phyloP scores from a whole-genome alignment of 2,888 invertebrate species.

The Platerodrilus igneus region DNA sequence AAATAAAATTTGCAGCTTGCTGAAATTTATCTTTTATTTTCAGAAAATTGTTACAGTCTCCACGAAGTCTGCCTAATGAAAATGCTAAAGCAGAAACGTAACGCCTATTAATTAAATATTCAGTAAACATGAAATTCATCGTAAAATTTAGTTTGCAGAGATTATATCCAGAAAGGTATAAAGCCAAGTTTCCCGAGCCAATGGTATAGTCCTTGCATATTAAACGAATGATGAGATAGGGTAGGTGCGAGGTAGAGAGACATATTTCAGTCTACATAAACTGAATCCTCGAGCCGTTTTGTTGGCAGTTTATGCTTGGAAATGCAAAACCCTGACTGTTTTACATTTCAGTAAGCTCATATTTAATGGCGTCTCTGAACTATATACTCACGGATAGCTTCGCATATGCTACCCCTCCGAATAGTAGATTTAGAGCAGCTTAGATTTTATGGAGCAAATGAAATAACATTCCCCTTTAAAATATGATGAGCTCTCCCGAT shows the following conservation, averaged over 20 bases:
- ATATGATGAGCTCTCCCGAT: slow-evolving; percentile 52
- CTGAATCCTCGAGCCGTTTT: slow-evolving; percentile 49
- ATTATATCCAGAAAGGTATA: slow-evolving; percentile 37
- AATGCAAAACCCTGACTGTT: slow-evolving; percentile 51
- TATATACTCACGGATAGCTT: slow-evolving; percentile 45
- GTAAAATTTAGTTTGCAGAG: slow-evolving; percentile 41
- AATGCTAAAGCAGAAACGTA: slow-evolving; percentile 28
- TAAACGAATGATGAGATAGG: slow-evolving; percentile 32
- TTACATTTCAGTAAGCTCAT: slow-evolving; percentile 53
- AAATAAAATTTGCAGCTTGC: too few species aligned
- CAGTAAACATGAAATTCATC: slow-evolving; percentile 46
- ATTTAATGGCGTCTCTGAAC: slow-evolving; percentile 51
- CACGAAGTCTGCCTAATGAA: slow-evolving; percentile 35
- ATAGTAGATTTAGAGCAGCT: slow-evolving; percentile 49
- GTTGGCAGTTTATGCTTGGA: slow-evolving; percentile 50
- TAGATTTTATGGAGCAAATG: slow-evolving; percentile 52
- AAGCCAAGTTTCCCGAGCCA: slow-evolving; percentile 32
- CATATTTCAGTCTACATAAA: slow-evolving; percentile 45
- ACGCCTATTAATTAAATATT: slow-evolving; percentile 46
- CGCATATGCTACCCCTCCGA: slow-evolving; percentile 47
- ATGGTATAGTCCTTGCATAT: slow-evolving; percentile 38
- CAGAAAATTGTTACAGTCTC: too few species aligned
- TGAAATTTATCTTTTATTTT: too few species aligned
- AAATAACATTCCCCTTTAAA: slow-evolving; percentile 52
- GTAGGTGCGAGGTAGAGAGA: slow-evolving; percentile 27